These are phyloP conservation scores for Notodromas monacha DNA, from an alignment of 2,888 invertebrate genomes.

Conservation along the genomic window DNA sequence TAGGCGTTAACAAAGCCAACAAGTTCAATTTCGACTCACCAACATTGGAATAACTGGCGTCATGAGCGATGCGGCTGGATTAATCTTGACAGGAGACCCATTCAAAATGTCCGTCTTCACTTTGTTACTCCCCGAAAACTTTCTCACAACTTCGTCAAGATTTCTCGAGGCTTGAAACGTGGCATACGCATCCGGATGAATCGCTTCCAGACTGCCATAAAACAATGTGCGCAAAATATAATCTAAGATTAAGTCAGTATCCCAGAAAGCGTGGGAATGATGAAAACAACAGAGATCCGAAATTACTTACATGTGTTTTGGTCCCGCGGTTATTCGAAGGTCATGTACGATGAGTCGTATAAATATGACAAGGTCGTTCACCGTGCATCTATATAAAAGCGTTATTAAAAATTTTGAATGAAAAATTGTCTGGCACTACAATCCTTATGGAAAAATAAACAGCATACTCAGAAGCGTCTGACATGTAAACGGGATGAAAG, in stretches of 20 bases:
- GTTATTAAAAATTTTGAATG: too few relatives aligned
- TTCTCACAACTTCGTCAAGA: slow-evolving; percentile 34
- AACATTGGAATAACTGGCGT: slow-evolving; percentile 77
- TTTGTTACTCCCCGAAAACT: slow-evolving; percentile 16
- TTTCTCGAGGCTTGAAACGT: slow-evolving; percentile 58
- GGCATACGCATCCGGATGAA: slow-evolving; percentile 55
- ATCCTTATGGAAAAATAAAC: too few relatives aligned
- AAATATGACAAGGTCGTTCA: slow-evolving; percentile 48
- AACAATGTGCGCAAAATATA: too few relatives aligned
- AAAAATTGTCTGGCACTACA: too few relatives aligned
- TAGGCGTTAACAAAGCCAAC: slow-evolving; percentile 5
- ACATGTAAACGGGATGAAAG: too few relatives aligned
- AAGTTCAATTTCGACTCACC: slow-evolving; percentile 19
- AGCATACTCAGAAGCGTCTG: too few relatives aligned
- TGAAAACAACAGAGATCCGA: too few relatives aligned
- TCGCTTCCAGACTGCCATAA: slow-evolving; percentile 39
- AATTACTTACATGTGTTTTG: slow-evolving; percentile 38
- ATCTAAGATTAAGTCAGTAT: too few relatives aligned
- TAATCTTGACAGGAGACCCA: too few relatives aligned
- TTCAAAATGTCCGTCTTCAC: slow-evolving; percentile 12
- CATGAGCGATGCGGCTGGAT: slow-evolving; percentile 46
- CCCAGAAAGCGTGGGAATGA: too few relatives aligned
- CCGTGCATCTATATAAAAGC: slow-evolving; percentile 33
- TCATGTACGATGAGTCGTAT: slow-evolving; percentile 66
- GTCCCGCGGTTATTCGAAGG: slow-evolving; percentile 61